phyloP scores from a whole-genome alignment of 2,888 invertebrate species.

The Philonicus albiceps region DNA sequence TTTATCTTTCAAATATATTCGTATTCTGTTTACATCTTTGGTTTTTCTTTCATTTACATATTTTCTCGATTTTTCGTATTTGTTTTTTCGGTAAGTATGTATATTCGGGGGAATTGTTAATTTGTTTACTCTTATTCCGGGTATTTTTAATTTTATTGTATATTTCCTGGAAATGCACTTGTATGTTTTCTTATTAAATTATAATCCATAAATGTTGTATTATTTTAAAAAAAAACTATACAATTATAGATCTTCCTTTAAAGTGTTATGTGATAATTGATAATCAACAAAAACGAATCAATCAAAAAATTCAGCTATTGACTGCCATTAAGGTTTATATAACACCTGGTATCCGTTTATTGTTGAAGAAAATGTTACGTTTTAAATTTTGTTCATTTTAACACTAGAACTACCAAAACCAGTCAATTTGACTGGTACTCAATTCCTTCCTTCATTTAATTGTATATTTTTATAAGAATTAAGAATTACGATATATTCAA shows the following conservation, averaged over 20 bases:
- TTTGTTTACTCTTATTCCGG: not conserved
- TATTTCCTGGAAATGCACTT: not conserved
- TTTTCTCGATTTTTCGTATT: not conserved
- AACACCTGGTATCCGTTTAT: not conserved
- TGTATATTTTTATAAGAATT: no score
- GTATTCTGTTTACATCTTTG: conserved; percentile 34
- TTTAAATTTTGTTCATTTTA: not conserved
- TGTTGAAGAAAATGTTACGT: not conserved
- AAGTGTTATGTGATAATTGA: not conserved
- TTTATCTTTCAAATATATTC: conserved; percentile 40
- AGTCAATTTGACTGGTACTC: no score
- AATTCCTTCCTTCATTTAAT: no score
- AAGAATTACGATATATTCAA: no score
- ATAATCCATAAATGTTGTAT: not conserved
- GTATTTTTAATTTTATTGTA: not conserved
- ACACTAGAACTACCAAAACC: no score
- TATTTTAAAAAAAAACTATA: not conserved
- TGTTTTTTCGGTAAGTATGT: not conserved
- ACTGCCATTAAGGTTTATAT: not conserved
- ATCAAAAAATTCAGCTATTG: not conserved
- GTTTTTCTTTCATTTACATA: conserved; percentile 3
- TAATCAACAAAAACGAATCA: not conserved
- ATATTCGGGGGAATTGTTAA: not conserved
- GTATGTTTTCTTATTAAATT: not conserved
- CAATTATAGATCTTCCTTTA: not conserved